Evolutionary conservation across 2,797 vertebrate species (phyloP), one percentile per base, ranked within the genome.

Genomic region (Hephaestus fuliginosus): DNA sequence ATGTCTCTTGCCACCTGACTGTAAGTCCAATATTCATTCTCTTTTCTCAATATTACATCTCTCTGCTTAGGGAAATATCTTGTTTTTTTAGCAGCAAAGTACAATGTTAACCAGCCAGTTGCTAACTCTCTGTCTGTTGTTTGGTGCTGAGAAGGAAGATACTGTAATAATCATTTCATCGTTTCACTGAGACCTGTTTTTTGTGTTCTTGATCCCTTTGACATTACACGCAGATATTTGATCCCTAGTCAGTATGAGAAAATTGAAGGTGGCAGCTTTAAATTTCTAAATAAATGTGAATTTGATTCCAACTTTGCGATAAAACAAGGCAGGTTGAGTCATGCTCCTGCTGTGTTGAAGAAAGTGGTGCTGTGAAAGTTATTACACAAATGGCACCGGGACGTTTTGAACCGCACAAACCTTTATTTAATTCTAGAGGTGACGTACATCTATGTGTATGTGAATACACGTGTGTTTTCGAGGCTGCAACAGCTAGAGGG

Each of bases 401-500:
- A 66, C 5, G 0, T 25, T 51, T 48, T 67, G 25, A 84, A 82
- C 28, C 57, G 18, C 2, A 58, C 44, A 79, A 71, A 78, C 20
- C 73, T 86, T 76, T 81, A 84, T 83, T 88, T 88, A 86, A 81
- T 57, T 81, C 52, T 60, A 55, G 61, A 70, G 68, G 65, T 81
- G 70, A 46, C 33, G 22, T 55, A 49, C 36, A 80, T 68, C 17
- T 55, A 20, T 63, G 41, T 78, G 36, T 52, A 71, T 44, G 76
- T 78, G 74, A 76, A 30, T 73, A 73, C 18, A 20, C 69, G 72
- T 86, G 57, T 81, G 70, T 84, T 87, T 83, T 55, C 73, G 66
- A 76, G 85, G 70, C 81, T 65, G 18, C 15, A 53, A 70, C 28
- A 8, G 76, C 90, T 82, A 88, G 83, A 82, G 91, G 90, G 86